phyloP scores from a whole-genome alignment of 2,888 invertebrate genomes.

The Drosophila mercatorum region DNA sequence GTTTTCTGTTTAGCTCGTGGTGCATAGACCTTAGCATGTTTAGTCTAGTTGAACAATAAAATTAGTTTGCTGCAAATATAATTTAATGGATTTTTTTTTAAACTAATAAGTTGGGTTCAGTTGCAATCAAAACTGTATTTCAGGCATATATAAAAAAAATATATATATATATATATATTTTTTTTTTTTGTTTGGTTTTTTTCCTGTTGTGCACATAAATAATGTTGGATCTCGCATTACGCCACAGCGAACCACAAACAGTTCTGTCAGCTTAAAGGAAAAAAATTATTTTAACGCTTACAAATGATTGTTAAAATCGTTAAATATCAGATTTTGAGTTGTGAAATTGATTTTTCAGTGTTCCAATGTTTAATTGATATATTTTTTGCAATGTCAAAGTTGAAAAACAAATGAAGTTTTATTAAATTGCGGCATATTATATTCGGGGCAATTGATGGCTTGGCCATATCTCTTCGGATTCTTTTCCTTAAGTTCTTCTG shows the following conservation, averaged over 20 bases:
- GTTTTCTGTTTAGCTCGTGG: neutral
- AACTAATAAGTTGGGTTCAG: neutral
- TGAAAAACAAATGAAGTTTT: neutral
- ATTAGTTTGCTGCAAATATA: neutral
- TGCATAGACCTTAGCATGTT: neutral
- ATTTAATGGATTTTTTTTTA: neutral
- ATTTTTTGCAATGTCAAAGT: conserved; percentile 10
- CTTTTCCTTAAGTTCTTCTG: neutral
- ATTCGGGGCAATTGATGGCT: neutral
- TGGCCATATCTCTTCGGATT: neutral
- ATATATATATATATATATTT: neutral
- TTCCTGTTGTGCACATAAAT: conserved; percentile 31
- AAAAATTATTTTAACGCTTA: neutral
- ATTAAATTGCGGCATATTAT: neutral
- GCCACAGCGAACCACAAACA: conserved; percentile 30
- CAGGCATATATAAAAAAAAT: neutral
- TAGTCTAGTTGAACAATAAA: neutral
- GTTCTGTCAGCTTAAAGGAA: conserved; percentile 18
- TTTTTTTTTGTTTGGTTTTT: neutral
- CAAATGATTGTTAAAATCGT: conserved; percentile 6
- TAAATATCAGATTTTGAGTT: neutral
- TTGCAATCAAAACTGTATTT: neutral
- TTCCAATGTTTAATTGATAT: conserved; percentile 19
- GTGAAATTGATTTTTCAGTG: conserved; percentile 30
- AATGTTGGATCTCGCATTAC: conserved; percentile 22